These are phyloP conservation scores for Hoplodrina blanda DNA, from an alignment of 2,888 invertebrate genomes.

Conservation along the genomic window DNA sequence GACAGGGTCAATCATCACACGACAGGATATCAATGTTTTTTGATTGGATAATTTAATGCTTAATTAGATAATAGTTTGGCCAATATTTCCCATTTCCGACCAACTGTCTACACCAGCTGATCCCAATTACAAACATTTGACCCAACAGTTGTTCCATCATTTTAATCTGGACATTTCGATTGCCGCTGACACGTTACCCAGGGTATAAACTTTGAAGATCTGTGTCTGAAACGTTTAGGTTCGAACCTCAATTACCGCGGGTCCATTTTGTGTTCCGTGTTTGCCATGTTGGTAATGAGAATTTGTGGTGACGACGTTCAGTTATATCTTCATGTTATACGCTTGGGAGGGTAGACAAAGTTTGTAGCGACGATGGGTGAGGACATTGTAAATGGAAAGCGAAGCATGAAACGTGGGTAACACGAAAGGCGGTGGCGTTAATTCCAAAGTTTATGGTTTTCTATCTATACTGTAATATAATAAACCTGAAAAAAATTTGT, in stretches of 20 bases:
- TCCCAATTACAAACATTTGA: constrained; percentile 36
- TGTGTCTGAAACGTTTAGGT: constrained; percentile 57
- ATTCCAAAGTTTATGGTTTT: neutral
- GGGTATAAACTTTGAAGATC: constrained; percentile 63
- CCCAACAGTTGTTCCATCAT: constrained; percentile 40
- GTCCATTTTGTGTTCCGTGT: constrained; percentile 53
- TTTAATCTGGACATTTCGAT: constrained; percentile 58
- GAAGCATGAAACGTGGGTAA: neutral
- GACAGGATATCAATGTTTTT: too few species aligned
- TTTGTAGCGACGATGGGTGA: constrained; percentile 27
- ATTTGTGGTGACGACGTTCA: constrained; percentile 52
- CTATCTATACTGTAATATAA: neutral
- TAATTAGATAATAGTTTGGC: constrained; percentile 1
- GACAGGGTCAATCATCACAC: too few species aligned
- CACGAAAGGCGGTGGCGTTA: constrained; percentile 8
- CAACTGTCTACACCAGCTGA: constrained; percentile 12
- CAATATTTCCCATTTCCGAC: constrained; percentile 10
- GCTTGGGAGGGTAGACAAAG: constrained; percentile 34
- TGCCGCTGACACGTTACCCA: constrained; percentile 62
- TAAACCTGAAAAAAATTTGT: too few species aligned
- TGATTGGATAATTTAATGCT: too few species aligned
- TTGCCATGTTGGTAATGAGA: constrained; percentile 59
- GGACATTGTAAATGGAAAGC: constrained; percentile 27
- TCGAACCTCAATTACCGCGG: constrained; percentile 58
- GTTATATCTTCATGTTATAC: constrained; percentile 39